Base-by-base conservation (phyloP, 2,888 invertebrate genomes). In the Nasonia oneida region DNA sequence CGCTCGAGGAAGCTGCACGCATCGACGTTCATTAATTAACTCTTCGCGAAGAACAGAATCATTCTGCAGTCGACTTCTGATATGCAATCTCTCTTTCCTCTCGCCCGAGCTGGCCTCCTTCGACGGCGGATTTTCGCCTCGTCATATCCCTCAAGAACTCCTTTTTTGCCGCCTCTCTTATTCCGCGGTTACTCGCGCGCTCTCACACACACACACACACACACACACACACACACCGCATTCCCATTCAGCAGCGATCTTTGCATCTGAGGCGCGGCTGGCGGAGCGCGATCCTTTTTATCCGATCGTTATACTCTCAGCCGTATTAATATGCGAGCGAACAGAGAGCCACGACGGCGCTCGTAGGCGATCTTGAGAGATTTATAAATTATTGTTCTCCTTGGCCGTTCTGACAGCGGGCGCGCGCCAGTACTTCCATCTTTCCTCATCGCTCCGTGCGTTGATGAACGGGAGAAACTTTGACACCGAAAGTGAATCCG, bases 351-450 rank as follows among this genome's bases (percentile, higher is more conserved):
- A 84, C 82, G 87, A 14, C 23, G 37, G 50, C 29, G 5, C 29
- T 39, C 18, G 64, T 79, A 76, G 61, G 47, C 78, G 61, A 88
- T 89, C 89, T 89, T 88, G 89, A 88, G 89, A 89, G 89, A 89
- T 90, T 90, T 88, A 89, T 92, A 90, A 92, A 92, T 92, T 92
- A 92, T 92, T 89, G 92, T 91, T 86, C 89, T 90, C 89, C 89
- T 89, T 89, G 90, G 89, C 12, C 12, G 88, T 89, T 90, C 89
- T 90, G 91, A 91, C 91, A 90, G 90, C 89, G 88, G 90, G 90
- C 91, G 90, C 89, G 89, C 90, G 91, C 90, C 91, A n/a, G 18
- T 53, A 23, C 79, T 37, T 73, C 84, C 85, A 76, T 86, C 42
- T 39, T 83, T 85, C 73, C 53, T 80, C 77, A 8, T n/a, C 37